phyloP scores from a whole-genome alignment of 2,888 invertebrate genomes.

The Leucophenga maculata region DNA sequence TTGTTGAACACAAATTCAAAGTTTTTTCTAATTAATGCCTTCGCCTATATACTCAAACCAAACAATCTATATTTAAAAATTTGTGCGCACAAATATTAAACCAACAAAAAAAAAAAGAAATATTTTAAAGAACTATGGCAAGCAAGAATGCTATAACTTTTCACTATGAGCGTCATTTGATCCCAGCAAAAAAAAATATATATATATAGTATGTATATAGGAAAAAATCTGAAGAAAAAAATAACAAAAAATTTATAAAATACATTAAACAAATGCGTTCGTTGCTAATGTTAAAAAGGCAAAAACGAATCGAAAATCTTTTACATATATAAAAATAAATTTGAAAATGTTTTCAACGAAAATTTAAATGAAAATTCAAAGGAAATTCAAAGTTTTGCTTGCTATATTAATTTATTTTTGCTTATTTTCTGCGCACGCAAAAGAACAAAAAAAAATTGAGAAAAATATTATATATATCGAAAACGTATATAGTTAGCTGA shows the following conservation, averaged over 20 bases:
- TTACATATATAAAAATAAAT: constrained; percentile 14
- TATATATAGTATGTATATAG: background rate
- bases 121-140: background rate
- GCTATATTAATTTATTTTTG: background rate
- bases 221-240: too few species aligned
- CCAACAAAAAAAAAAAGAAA: background rate
- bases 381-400: background rate
- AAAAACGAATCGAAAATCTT: constrained; percentile 5
- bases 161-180: constrained; percentile 12
- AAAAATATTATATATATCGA: too few species aligned
- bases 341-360: constrained; percentile 5
- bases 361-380: background rate
- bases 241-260: background rate
- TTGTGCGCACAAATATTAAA: background rate
- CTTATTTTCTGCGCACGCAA: constrained; percentile 50
- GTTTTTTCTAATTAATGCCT: too few species aligned
- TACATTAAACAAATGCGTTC: constrained; percentile 2
- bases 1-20: too few species aligned
- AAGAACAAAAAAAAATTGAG: too few species aligned
- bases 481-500: too few species aligned
- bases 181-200: constrained; percentile 10
- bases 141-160: background rate
- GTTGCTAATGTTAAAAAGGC: too few species aligned
- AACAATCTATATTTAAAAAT: background rate
- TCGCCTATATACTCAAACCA: too few species aligned